Conservation (phyloP, 1,140 invertebrate species). For the Nebria ingens region DNA sequence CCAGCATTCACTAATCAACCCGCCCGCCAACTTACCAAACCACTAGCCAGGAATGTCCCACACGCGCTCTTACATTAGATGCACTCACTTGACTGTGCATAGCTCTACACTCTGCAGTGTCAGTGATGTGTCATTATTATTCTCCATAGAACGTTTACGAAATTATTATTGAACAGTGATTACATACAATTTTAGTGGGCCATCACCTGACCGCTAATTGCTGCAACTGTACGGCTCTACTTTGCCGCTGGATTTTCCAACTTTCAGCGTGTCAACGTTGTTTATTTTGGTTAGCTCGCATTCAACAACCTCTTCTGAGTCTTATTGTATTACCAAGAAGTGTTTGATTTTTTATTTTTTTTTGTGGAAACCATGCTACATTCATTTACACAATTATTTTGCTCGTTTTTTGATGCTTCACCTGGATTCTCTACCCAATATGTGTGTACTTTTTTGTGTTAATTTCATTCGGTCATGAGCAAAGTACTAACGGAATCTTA, state of each 20-base stretch:
- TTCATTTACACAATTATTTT: no score
- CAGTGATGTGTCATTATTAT: not conserved
- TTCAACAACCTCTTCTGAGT: not conserved
- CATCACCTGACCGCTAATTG: no score
- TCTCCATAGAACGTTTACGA: not conserved
- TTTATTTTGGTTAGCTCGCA: not conserved
- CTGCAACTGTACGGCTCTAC: not conserved
- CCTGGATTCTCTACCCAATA: no score
- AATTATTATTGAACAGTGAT: not conserved
- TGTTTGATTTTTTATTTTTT: not conserved
- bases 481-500: no score
- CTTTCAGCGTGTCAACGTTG: not conserved
- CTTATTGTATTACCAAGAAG: not conserved
- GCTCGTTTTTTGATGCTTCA: no score
- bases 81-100: not conserved
- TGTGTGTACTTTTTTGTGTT: no score
- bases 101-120: not conserved
- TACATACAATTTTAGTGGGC: not conserved
- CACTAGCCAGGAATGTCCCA: not conserved
- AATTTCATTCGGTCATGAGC: no score
- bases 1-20: not conserved
- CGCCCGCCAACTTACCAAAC: not conserved
- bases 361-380: not conserved
- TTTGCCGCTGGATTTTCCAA: constrained; percentile 5
- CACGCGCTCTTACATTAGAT: not conserved